These are phyloP conservation scores for Yponomeuta cagnagella DNA, from an alignment of 2,888 invertebrate genomes.

Conservation along the genomic window DNA sequence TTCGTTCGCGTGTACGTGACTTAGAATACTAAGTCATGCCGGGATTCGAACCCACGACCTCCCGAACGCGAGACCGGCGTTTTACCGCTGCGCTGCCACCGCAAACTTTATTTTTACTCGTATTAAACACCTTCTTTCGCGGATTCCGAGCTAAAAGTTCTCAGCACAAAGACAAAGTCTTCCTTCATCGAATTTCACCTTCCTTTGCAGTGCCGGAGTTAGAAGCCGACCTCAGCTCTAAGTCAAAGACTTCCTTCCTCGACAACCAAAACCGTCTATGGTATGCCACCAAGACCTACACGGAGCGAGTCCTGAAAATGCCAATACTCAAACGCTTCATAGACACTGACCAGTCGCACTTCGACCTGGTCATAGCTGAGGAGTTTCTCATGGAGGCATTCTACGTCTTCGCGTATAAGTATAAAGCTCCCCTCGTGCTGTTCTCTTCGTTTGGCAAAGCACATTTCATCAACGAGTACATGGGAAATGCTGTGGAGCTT, in stretches of 20 bases:
- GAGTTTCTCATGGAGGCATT: conserved; percentile 35
- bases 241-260: conserved; percentile 8
- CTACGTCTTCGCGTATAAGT: conserved; percentile 33
- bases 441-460: conserved; percentile 25
- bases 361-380: conserved; percentile 33
- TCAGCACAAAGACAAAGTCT: no score
- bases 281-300: conserved; percentile 15
- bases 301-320: conserved; percentile 23
- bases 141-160: no score
- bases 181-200: not conserved
- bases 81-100: no score
- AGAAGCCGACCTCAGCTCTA: not conserved
- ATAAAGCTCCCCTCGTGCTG: conserved; percentile 27
- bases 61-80: no score
- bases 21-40: no score
- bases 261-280: conserved; percentile 12
- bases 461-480: conserved; percentile 25
- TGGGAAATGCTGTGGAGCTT: conserved; percentile 26
- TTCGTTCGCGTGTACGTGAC: no score
- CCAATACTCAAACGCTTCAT: conserved; percentile 24
- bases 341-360: conserved; percentile 25
- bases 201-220: conserved; percentile 19
- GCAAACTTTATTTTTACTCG: no score
- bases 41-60: no score
- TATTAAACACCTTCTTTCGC: no score